These are phyloP conservation scores for Motacilla alba DNA, from an alignment of 2,113 vertebrate species.

Conservation along the genomic window DNA sequence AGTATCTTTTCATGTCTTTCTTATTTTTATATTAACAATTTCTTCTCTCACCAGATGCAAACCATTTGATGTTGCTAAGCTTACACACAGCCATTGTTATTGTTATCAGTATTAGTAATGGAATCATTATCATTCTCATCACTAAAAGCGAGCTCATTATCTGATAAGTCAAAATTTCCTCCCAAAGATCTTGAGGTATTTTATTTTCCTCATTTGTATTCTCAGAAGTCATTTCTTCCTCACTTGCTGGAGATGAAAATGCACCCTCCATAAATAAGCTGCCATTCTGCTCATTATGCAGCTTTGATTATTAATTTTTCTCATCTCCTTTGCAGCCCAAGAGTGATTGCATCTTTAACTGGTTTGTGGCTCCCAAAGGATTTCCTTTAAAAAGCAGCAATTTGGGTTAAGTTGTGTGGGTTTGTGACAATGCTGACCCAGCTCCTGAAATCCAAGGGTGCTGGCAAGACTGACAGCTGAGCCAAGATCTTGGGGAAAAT, in stretches of 20 bases:
- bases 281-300: constrained; percentile 55
- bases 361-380: neutral
- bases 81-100: constrained; percentile 33
- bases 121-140: constrained; percentile 67
- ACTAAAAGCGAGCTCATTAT: constrained; percentile 63
- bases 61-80: neutral
- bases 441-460: neutral
- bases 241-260: constrained; percentile 59
- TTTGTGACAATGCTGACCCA: neutral
- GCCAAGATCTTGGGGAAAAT: neutral
- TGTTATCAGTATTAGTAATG: constrained; percentile 56
- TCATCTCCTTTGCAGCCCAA: constrained; percentile 20
- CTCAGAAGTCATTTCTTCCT: constrained; percentile 44
- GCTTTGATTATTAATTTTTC: constrained; percentile 59
- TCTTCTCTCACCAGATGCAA: constrained; percentile 26
- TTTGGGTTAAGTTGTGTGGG: neutral
- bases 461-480: neutral
- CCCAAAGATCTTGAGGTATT: constrained; percentile 44
- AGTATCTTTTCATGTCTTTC: neutral
- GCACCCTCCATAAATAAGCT: constrained; percentile 40
- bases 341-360: constrained; percentile 47
- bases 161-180: constrained; percentile 69
- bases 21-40: constrained; percentile 28
- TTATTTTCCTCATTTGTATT: constrained; percentile 69
- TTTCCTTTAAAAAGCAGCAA: neutral